Evolutionary conservation across 2,888 invertebrate genomes (phyloP).

Genomic region (Nemotelus nigrinus): DNA sequence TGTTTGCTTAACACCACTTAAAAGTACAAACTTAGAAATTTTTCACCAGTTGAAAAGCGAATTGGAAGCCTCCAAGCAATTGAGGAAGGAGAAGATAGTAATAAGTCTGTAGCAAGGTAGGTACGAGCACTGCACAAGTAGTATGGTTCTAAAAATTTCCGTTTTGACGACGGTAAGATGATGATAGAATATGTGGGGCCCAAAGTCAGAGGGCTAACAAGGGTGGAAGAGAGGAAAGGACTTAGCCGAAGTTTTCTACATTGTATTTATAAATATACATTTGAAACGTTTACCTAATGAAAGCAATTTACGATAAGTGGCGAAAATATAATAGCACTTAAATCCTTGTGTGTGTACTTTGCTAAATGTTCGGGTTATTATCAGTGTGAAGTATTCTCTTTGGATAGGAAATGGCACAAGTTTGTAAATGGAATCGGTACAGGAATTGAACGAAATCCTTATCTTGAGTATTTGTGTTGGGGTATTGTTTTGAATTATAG

Average conservation of each 20-base stretch:
- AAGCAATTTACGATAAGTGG: constrained; percentile 33
- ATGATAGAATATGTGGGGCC: not conserved
- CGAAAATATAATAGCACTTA: constrained; percentile 24
- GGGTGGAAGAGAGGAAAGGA: not conserved
- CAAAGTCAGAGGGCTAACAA: not conserved
- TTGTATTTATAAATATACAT: not conserved
- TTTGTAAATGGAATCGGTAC: too few species aligned
- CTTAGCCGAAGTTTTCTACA: not conserved
- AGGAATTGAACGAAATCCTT: too few species aligned
- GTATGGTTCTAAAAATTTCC: too few species aligned
- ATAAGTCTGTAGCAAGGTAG: too few species aligned
- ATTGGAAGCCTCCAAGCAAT: constrained; percentile 11
- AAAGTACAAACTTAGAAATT: constrained; percentile 36
- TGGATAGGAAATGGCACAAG: too few species aligned
- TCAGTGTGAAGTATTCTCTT: too few species aligned
- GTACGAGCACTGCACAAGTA: too few species aligned
- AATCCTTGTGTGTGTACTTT: not conserved
- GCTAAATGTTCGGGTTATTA: not conserved
- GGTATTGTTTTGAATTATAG: too few species aligned
- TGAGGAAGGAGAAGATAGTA: not conserved
- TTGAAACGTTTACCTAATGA: constrained; percentile 28
- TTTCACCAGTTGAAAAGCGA: not conserved
- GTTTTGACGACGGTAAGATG: too few species aligned
- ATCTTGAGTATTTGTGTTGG: too few species aligned
- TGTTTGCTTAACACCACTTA: constrained; percentile 43